A percentile compares a stretch with the other conserved stretches of the same genome.
Conservation (phyloP, 2,797 vertebrate species). For the Lateolabrax maculatus region DNA sequence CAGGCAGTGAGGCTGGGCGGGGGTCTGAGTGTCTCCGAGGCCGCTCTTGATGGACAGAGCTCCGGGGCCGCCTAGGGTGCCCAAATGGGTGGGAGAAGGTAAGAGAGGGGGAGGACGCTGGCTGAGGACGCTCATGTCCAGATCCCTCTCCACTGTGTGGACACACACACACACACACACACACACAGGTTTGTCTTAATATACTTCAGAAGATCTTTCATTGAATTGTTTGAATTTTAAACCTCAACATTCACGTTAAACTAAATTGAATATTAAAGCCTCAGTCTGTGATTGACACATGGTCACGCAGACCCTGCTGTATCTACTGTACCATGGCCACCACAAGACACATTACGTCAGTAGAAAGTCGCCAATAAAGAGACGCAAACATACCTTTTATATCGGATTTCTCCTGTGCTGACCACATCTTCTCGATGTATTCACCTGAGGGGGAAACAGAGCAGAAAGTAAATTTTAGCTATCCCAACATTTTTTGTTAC, state of each 20-base stretch:
- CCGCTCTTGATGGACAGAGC: slow-evolving; percentile 69
- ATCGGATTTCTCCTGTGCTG: slow-evolving; percentile 75
- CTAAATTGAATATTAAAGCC: background rate
- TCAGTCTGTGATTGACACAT: background rate
- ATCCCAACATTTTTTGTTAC: accelerated
- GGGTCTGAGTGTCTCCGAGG: slow-evolving; percentile 68
- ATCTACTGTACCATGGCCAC: background rate
- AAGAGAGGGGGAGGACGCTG: slow-evolving; percentile 90
- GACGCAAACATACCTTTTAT: slow-evolving; percentile 78
- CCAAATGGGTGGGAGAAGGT: slow-evolving; percentile 80
- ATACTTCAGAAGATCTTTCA: background rate
- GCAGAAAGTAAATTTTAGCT: background rate
- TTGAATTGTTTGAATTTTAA: background rate
- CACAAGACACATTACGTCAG: background rate
- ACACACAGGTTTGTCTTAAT: slow-evolving; percentile 14
- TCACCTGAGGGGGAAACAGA: slow-evolving; percentile 68
- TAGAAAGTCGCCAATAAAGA: background rate
- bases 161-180: slow-evolving; percentile 35
- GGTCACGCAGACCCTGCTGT: background rate
- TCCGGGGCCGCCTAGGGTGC: slow-evolving; percentile 82
- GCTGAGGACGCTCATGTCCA: slow-evolving; percentile 92
- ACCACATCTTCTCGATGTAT: slow-evolving; percentile 82
- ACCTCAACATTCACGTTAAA: background rate
- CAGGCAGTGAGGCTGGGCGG: slow-evolving; percentile 75
- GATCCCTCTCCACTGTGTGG: slow-evolving; percentile 91